Conservation (phyloP, 2,113 vertebrate species). For the Erinaceus europaeus region DNA sequence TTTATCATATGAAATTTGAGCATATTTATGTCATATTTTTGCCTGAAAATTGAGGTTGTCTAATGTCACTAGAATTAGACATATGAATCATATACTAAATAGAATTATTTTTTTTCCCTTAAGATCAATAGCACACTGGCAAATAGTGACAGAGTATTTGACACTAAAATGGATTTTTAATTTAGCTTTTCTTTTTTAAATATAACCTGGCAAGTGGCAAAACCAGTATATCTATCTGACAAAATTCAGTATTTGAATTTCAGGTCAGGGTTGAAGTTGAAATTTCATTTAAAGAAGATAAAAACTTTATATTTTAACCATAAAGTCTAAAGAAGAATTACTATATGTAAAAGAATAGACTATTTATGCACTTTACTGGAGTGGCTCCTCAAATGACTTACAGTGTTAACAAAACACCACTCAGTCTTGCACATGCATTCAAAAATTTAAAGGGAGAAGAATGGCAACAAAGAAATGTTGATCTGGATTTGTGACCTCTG, state of each 20-base stretch:
- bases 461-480: not conserved
- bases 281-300: not conserved
- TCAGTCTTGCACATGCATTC: not conserved
- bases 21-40: conserved; percentile 31
- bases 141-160: not conserved
- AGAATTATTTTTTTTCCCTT: not conserved
- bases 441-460: not conserved
- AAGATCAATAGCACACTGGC: not conserved
- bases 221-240: not conserved
- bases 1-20: conserved; percentile 19
- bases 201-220: not conserved
- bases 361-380: not conserved
- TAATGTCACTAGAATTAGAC: conserved; percentile 26
- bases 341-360: not conserved
- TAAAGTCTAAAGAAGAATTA: not conserved
- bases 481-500: not conserved
- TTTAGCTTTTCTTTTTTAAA: not conserved
- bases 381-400: too few relatives aligned
- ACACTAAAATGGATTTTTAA: conserved; percentile 5
- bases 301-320: not conserved
- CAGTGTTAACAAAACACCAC: not conserved
- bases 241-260: not conserved
- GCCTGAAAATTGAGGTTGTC: not conserved
- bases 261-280: not conserved
- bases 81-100: not conserved